Percentiles rank a stretch among this genome's conserved stretches.
Evolutionary conservation across 64 coral and sea anemone genomes (phyloP).

Genomic region (Trachythela sp.): DNA sequence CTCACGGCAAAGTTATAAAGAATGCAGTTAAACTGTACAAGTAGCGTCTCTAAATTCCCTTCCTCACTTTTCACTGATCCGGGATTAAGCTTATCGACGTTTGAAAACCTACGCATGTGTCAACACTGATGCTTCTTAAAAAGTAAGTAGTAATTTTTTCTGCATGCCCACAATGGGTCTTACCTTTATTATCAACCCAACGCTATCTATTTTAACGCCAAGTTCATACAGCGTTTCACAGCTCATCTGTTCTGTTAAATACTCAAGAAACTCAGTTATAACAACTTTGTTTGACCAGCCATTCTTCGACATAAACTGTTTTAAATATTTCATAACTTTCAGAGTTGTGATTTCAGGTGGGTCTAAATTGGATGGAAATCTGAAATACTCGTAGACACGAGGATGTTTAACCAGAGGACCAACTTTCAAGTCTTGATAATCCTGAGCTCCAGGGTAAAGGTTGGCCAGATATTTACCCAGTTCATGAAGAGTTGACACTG

Average conservation of each 20-base stretch:
- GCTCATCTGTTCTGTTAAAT: constrained; percentile 46
- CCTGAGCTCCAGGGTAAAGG: background rate
- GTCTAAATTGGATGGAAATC: background rate
- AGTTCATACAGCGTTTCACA: constrained; percentile 63
- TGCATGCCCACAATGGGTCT: too few relatives aligned
- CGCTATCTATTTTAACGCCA: constrained; percentile 69
- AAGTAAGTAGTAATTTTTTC: too few relatives aligned
- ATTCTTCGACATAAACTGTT: background rate
- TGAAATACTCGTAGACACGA: background rate
- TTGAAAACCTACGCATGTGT: too few relatives aligned
- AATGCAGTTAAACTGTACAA: too few relatives aligned
- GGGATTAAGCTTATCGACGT: too few relatives aligned
- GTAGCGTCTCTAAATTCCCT: too few relatives aligned
- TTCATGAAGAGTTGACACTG: background rate
- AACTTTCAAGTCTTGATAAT: background rate
- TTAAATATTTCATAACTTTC: background rate
- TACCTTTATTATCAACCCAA: constrained; percentile 67
- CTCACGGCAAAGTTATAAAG: too few relatives aligned
- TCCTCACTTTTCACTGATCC: too few relatives aligned
- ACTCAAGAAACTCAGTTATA: constrained; percentile 59
- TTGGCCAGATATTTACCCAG: background rate
- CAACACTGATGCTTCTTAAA: too few relatives aligned
- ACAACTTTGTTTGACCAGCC: constrained; percentile 61
- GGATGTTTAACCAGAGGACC: background rate
- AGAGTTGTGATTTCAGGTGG: background rate